phyloP scores from a whole-genome alignment of 2,888 invertebrate genomes.

The Lasioglossum oenotherae region DNA sequence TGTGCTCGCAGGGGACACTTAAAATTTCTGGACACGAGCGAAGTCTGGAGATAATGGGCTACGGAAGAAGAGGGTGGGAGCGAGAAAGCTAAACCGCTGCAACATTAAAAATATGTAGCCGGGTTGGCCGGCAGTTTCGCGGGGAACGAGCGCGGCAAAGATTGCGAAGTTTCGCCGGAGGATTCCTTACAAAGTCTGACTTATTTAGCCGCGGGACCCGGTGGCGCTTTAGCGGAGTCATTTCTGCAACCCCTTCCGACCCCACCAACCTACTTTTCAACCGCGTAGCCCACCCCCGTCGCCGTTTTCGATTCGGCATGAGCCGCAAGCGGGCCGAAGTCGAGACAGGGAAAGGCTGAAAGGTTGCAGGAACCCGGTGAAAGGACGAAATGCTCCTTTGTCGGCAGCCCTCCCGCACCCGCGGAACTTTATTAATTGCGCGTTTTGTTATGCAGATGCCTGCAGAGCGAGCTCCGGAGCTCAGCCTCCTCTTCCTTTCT shows the following conservation, averaged over 20 bases:
- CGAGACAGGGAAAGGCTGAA: conserved; percentile 14
- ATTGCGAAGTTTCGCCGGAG: conserved; percentile 76
- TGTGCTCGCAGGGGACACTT: neutral
- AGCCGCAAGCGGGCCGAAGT: conserved; percentile 15
- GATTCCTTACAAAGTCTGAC: conserved; percentile 80
- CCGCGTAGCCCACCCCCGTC: neutral
- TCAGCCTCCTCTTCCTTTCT: conserved; percentile 16
- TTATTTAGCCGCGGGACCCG: conserved; percentile 76
- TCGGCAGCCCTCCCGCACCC: conserved; percentile 74
- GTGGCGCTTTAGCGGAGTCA: conserved; percentile 37
- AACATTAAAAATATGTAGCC: conserved; percentile 55
- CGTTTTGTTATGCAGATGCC: conserved; percentile 83
- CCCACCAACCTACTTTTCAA: conserved; percentile 34
- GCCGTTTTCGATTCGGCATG: conserved; percentile 28
- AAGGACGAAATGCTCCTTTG: conserved; percentile 83
- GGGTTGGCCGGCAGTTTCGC: conserved; percentile 46
- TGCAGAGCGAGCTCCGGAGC: conserved; percentile 60
- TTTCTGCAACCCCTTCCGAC: conserved; percentile 33
- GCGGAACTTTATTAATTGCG: conserved; percentile 83
- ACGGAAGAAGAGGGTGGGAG: neutral
- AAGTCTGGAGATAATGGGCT: neutral
- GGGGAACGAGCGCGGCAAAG: conserved; percentile 64
- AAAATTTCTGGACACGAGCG: neutral
- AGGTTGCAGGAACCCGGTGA: conserved; percentile 69
- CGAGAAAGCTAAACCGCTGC: conserved; percentile 8